phyloP scores from a whole-genome alignment of 2,888 invertebrate genomes.

The Himalopsyche tibetana region DNA sequence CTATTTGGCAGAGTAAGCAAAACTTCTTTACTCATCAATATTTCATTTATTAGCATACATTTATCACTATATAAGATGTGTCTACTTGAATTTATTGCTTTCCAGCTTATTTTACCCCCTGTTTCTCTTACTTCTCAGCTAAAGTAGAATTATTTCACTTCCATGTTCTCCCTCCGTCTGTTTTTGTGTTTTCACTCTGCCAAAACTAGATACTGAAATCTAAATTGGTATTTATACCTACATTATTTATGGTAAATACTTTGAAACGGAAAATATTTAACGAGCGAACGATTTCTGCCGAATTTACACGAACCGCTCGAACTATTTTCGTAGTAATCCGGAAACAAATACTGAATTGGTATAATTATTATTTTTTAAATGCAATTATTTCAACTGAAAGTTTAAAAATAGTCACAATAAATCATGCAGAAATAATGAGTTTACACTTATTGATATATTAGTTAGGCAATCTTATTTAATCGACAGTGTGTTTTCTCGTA shows the following conservation, averaged over 20 bases:
- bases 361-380: too few relatives aligned
- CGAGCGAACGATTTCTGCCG: not conserved
- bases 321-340: not conserved
- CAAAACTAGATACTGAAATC: conserved; percentile 15
- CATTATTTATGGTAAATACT: conserved; percentile 30
- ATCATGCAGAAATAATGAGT: too few relatives aligned
- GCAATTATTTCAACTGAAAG: too few relatives aligned
- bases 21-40: not conserved
- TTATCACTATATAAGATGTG: conserved; percentile 8
- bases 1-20: not conserved
- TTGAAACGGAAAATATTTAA: not conserved
- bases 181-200: conserved; percentile 20
- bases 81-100: conserved; percentile 26
- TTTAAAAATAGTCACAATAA: too few relatives aligned
- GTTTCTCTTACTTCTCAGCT: conserved; percentile 15
- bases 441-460: too few relatives aligned
- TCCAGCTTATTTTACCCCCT: conserved; percentile 2
- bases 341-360: too few relatives aligned
- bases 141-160: not conserved
- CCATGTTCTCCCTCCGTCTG: not conserved
- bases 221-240: conserved; percentile 22
- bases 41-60: conserved; percentile 12
- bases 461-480: too few relatives aligned
- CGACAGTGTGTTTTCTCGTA: too few relatives aligned
- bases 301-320: not conserved